A percentile compares a stretch with the other conserved stretches of the same genome.
phyloP scores from a whole-genome alignment of 1,140 invertebrate genomes.

The Temnothorax curvispinosus region DNA sequence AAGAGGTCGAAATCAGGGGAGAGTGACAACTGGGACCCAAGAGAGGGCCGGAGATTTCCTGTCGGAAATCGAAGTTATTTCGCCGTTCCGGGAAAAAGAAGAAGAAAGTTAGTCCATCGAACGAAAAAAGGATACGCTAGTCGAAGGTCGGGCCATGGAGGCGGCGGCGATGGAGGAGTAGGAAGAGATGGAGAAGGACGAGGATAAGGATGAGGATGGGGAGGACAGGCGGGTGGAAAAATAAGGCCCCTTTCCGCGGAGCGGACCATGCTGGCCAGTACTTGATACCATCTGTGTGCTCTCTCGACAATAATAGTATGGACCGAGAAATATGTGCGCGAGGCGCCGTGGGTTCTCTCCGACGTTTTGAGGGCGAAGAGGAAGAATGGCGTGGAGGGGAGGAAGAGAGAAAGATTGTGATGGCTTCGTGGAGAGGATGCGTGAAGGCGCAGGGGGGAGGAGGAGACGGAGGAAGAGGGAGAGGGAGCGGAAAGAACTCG shows the following conservation, averaged over 20 bases:
- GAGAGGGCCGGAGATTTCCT: conserved; percentile 32
- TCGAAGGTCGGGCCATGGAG: neutral
- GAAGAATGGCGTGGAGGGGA: conserved; percentile 38
- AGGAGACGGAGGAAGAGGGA: neutral
- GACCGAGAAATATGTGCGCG: conserved; percentile 76
- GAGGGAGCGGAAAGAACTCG: conserved; percentile 26
- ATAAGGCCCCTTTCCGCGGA: conserved; percentile 67
- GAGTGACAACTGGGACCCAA: neutral
- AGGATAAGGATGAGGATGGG: neutral
- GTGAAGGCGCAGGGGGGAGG: conserved; percentile 16
- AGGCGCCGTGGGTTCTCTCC: conserved; percentile 60
- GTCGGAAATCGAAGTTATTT: conserved; percentile 21
- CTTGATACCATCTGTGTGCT: conserved; percentile 70
- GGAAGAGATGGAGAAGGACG: neutral
- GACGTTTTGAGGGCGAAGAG: conserved; percentile 56
- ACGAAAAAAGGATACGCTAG: conserved; percentile 36
- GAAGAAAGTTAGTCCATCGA: conserved; percentile 28
- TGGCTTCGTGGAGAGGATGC: conserved; percentile 42
- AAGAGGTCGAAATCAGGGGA: neutral
- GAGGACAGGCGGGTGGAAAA: conserved; percentile 13
- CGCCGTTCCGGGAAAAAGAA: neutral
- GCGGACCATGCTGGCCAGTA: conserved; percentile 70
- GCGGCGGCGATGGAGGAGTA: conserved; percentile 25
- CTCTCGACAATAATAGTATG: conserved; percentile 74
- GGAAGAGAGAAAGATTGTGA: conserved; percentile 27